Base-by-base conservation (phyloP, 2,113 vertebrate species). In the Lagopus muta region DNA sequence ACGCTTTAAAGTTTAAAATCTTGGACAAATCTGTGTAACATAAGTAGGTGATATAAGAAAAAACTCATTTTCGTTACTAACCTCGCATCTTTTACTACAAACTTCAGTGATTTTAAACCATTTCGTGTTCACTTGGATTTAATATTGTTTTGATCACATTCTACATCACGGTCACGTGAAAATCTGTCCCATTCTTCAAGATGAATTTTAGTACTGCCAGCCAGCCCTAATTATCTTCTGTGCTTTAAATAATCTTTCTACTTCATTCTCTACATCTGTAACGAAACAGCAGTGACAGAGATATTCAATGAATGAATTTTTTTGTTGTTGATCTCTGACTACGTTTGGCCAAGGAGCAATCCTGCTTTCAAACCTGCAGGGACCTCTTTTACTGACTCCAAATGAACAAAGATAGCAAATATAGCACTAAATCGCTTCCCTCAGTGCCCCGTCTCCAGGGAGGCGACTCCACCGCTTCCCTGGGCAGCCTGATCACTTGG, bases 141-240 rank as follows among this genome's bases (percentile, higher is more conserved):
- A 92, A 83, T 89, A 72, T 79, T 42, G 54, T 80, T 93, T 90
- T 88, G 72, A 92, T 94, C 76, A 20, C 43, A 34, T 88, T 89
- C 74, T 89, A 9, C 85, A 80, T 89, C 79, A 95, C 67, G 70
- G 78, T 81, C 75, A 65, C 73, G 82, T 78, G 50, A 93, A 86
- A 85, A 82, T 73, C 62, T 57, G 36, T 76, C 87, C 47, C 57
- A 62, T 92, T 86, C 86, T 91, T 95, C 92, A 94, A 64, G 88
- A 80, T 47, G 85, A 65, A 94, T 93, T 87, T 82, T 87, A 82
- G 76, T 75, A 13, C 52, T 96, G 91, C 84, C 95, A 93, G 62
- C n/a, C 81, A 92, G 7, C 32, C 65, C 87, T 94, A 91, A 88
- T 94, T 83, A 90, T 86, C 86, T 93, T 76, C 82, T 64, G 48